Conservation (phyloP, 2,113 vertebrate species). For the Tragelaphus strepsiceros region DNA sequence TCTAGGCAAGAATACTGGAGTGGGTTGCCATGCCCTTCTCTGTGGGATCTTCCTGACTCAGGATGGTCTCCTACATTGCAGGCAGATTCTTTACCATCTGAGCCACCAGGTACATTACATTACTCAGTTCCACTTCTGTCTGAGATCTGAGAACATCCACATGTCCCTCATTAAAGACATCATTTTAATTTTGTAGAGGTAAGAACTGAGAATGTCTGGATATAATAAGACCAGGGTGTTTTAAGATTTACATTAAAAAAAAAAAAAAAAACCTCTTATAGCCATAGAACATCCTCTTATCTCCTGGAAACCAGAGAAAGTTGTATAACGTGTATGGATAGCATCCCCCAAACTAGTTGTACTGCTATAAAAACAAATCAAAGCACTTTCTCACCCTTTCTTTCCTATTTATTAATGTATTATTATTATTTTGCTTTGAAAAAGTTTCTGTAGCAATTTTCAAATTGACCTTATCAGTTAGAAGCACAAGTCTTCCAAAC, state of each 20-base stretch:
- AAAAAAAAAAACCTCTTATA: neutral
- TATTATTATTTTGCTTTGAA: neutral
- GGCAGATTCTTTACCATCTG: neutral
- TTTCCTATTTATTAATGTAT: neutral
- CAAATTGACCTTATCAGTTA: neutral
- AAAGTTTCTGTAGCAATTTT: neutral
- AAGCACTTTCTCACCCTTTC: neutral
- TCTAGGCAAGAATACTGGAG: neutral
- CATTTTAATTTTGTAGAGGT: conserved; percentile 10
- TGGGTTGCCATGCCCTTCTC: neutral
- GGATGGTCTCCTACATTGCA: neutral
- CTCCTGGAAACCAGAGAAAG: neutral
- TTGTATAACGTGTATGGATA: neutral
- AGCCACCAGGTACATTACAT: neutral
- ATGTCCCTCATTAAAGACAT: neutral
- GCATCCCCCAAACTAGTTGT: neutral
- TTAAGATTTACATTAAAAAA: neutral
- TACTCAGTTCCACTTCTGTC: neutral
- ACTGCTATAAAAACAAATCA: neutral
- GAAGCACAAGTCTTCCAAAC: neutral
- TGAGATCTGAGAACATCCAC: neutral
- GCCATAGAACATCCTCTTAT: neutral
- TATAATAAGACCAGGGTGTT: neutral
- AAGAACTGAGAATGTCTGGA: neutral
- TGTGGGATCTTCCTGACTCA: neutral